Percentiles rank a stretch among this genome's conserved stretches.
These are phyloP conservation scores for Nannoperca australis DNA, from an alignment of 2,797 vertebrate species.

Conservation along the genomic window DNA sequence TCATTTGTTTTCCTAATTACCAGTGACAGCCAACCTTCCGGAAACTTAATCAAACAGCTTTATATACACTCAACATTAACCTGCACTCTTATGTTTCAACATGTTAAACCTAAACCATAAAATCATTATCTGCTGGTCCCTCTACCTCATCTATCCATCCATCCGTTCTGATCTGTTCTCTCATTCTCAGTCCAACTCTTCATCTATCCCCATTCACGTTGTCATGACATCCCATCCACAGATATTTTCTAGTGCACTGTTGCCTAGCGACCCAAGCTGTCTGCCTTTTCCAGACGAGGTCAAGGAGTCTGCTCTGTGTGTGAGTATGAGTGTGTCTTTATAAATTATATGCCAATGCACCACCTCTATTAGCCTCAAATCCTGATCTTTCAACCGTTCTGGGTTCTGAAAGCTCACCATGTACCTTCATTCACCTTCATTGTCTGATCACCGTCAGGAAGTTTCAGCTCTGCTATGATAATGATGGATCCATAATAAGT, in stretches of 20 bases:
- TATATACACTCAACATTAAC: not conserved
- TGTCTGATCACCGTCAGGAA: constrained; percentile 13
- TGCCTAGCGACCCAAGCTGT: constrained; percentile 71
- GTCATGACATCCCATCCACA: constrained; percentile 65
- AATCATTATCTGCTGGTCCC: not conserved
- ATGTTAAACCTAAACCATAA: not conserved
- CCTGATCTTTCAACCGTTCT: constrained; percentile 15
- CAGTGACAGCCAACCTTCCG: not conserved
- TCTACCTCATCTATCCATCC: constrained; percentile 6
- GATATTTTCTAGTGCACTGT: constrained; percentile 63
- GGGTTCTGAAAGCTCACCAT: constrained; percentile 17
- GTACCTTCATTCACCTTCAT: too few species aligned
- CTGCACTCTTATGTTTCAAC: not conserved
- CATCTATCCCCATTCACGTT: constrained; percentile 45
- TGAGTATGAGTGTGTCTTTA: constrained; percentile 8
- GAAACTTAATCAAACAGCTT: not conserved
- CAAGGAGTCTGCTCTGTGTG: constrained; percentile 48
- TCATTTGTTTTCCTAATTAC: not conserved
- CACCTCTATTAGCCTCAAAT: constrained; percentile 40
- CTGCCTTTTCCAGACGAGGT: constrained; percentile 71
- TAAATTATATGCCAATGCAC: constrained; percentile 38
- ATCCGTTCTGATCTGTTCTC: constrained; percentile 3
- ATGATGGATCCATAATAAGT: constrained; percentile 1
- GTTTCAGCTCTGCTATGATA: constrained; percentile 1
- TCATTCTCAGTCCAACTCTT: constrained; percentile 31